A percentile compares a stretch with the other conserved stretches of the same genome.
Conservation (phyloP, 2,113 vertebrate species). For the Uropsilus gracilis region DNA sequence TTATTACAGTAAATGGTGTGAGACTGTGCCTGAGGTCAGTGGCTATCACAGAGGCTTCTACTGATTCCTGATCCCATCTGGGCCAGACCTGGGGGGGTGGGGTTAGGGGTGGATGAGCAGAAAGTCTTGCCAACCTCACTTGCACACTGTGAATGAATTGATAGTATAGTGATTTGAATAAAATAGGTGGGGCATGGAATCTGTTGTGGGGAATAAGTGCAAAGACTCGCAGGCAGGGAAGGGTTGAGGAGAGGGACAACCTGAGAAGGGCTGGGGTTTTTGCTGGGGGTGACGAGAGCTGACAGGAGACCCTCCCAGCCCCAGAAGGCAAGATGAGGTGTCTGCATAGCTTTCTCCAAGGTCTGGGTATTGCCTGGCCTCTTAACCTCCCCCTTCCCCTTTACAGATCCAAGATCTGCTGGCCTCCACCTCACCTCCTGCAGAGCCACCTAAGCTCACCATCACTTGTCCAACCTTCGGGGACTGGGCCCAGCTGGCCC, state of each 20-base stretch:
- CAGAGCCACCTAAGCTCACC: constrained; percentile 86
- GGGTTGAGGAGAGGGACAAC: neutral
- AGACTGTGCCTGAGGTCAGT: neutral
- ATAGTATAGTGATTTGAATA: neutral
- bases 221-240: neutral
- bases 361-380: neutral
- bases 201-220: neutral
- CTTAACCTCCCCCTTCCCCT: neutral
- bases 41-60: neutral
- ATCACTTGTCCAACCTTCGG: constrained; percentile 90
- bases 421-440: constrained; percentile 77
- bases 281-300: neutral
- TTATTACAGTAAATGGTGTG: neutral
- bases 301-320: neutral
- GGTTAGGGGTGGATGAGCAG: neutral
- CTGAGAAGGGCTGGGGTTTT: neutral
- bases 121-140: neutral
- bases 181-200: neutral
- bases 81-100: neutral
- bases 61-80: neutral
- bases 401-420: constrained; percentile 89
- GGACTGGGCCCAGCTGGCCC: constrained; percentile 87
- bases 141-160: neutral
- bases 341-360: neutral
- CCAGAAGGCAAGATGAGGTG: fast-evolving